Conservation (phyloP, 2,113 vertebrate genomes). For the Rhodinocichla rosea region DNA sequence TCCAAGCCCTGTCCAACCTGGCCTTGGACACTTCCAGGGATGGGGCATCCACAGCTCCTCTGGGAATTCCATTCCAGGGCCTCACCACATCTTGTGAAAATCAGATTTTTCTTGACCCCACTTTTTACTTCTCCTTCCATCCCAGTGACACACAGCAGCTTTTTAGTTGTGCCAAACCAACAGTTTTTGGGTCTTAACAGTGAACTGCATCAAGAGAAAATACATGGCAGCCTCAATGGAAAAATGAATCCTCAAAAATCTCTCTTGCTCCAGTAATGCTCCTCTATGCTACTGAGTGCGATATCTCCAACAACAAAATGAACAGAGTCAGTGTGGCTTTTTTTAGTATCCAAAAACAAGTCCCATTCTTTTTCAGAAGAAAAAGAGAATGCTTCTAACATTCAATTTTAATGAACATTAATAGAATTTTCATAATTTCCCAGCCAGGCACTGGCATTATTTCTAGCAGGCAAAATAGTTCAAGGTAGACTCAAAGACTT, state of each 20-base stretch:
- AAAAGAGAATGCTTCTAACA: background rate
- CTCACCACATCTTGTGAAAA: background rate
- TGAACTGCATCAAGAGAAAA: background rate
- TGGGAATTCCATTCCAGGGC: rapidly evolving
- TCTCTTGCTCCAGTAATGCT: rapidly evolving
- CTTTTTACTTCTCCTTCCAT: background rate
- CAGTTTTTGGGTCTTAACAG: background rate
- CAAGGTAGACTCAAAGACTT: background rate
- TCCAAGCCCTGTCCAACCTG: rapidly evolving
- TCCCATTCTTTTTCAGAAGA: background rate
- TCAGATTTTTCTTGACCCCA: background rate
- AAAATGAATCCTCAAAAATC: background rate
- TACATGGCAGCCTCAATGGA: background rate
- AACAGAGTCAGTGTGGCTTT: background rate
- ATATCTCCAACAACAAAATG: background rate
- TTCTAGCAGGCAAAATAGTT: background rate
- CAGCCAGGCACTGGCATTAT: rapidly evolving
- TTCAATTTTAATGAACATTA: background rate
- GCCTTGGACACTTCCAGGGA: background rate
- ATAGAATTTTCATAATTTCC: background rate
- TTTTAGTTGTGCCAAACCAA: background rate
- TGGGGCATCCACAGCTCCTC: background rate
- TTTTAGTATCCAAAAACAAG: background rate
- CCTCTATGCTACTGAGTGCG: rapidly evolving
- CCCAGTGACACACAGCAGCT: background rate